These are phyloP conservation scores for Hydractinia echinata DNA, from an alignment of 30 jellyfish, hydroid and myxozoan species.

Conservation along the genomic window DNA sequence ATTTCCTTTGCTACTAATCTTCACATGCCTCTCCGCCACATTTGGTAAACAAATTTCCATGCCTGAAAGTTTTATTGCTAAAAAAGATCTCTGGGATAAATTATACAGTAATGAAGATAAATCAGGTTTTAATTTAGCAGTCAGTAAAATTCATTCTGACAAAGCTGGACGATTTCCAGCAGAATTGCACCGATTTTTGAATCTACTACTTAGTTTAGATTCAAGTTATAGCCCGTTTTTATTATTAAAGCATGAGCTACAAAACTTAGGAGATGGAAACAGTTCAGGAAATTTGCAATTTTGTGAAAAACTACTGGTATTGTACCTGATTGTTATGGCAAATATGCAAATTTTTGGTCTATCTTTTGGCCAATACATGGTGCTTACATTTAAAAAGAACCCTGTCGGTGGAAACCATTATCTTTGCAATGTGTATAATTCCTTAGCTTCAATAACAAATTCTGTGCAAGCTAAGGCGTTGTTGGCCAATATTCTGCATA, in stretches of 20 bases:
- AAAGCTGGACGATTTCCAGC: background rate
- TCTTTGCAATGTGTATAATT: background rate
- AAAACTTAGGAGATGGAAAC: background rate
- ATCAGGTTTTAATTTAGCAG: slow-evolving; percentile 3
- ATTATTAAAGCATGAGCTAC: background rate
- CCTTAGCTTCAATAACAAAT: background rate
- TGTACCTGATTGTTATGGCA: background rate
- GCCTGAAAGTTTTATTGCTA: slow-evolving; percentile 4
- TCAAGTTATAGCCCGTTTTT: background rate
- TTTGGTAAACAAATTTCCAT: background rate
- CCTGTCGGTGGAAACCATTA: background rate
- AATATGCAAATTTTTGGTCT: background rate
- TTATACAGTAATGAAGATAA: background rate
- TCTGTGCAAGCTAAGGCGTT: background rate
- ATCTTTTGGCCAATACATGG: background rate
- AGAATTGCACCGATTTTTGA: background rate
- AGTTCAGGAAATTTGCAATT: background rate
- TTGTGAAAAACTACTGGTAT: background rate
- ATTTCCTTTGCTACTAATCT: slow-evolving; percentile 1
- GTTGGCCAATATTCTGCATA: background rate
- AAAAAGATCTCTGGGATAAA: background rate
- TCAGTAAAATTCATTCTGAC: background rate
- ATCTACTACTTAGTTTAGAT: background rate
- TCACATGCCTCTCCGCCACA: background rate
- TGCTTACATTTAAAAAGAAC: background rate